phyloP scores from a whole-genome alignment of 2,888 invertebrate genomes.

The Troides aeacus region DNA sequence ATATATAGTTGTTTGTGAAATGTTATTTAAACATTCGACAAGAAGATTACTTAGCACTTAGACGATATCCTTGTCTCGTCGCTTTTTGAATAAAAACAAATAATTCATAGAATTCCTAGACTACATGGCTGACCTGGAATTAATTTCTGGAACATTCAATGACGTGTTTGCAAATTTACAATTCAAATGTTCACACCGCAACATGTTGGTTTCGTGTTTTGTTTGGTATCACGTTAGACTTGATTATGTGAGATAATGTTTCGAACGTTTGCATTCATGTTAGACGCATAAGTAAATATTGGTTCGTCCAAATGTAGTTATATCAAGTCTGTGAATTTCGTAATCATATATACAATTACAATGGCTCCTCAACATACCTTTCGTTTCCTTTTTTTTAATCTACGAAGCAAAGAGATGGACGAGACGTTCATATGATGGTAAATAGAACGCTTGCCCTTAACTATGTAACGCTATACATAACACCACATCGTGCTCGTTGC shows the following conservation, averaged over 20 bases:
- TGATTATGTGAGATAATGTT: neutral
- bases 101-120: neutral
- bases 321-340: neutral
- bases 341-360: no score
- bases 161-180: neutral
- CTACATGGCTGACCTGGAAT: neutral
- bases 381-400: no score
- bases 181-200: neutral
- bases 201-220: neutral
- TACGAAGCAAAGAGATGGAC: no score
- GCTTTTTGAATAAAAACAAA: neutral
- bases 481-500: no score
- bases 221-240: neutral
- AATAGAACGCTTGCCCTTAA: no score
- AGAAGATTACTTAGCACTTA: no score
- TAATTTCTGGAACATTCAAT: neutral
- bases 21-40: no score
- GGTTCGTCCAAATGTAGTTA: neutral
- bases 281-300: neutral
- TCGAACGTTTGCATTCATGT: neutral
- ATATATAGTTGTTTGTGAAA: no score
- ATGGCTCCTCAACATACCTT: no score
- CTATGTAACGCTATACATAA: no score
- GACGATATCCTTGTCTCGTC: no score
- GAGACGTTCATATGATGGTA: no score